Evolutionary conservation across 2,797 vertebrate genomes (phyloP), one percentile per base, ranked within the genome.

Genomic region (Scolopax rusticola): DNA sequence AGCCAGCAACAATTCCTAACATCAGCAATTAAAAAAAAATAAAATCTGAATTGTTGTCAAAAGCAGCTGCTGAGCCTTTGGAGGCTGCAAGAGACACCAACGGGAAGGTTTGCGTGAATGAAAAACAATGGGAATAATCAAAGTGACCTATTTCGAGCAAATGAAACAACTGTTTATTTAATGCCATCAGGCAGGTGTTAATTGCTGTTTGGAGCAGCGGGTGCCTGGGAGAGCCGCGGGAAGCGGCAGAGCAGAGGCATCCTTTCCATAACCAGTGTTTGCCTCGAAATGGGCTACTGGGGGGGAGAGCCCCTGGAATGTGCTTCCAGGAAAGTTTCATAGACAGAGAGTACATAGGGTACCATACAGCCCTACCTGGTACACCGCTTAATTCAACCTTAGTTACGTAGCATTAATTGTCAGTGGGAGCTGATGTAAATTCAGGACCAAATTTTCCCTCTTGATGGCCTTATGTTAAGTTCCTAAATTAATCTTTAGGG

Each of bases 391-490:
- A 95, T 96, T 98, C 98, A 87, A 97, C 98, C 97, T 98, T 71
- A 65, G 96, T 97, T 94, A 89, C 98, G 96, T 68, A 97, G 96
- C 98, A 97, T 97, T 95, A 96, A 93, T 89, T 84, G 84, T 15
- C 82, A 23, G 8, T 8, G 80, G 82, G 19, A 76, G 65, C 15
- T 20, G 15, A 5, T 21, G 32, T 38, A 19, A 41, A 45, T 20
- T 43, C 54, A 21, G 77, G 38, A 14, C 9, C 33, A 28, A 9
- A 9, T 41, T 47, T 51, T 25, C 48, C 2, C 32, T 43, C 36
- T 50, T 20, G 27, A 12, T 50, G 36, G 41, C 50, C 36, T 20
- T 19, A 18, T 5, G 5, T 10, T 7, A 4, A 25, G 27, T 12
- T 43, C 36, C 45, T 6, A 30, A 38, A 15, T 41, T 11, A 18